Percentiles rank a stretch among this genome's conserved stretches.
Evolutionary conservation across 2,888 invertebrate species (phyloP).

Genomic region (Heliothis peltigera): DNA sequence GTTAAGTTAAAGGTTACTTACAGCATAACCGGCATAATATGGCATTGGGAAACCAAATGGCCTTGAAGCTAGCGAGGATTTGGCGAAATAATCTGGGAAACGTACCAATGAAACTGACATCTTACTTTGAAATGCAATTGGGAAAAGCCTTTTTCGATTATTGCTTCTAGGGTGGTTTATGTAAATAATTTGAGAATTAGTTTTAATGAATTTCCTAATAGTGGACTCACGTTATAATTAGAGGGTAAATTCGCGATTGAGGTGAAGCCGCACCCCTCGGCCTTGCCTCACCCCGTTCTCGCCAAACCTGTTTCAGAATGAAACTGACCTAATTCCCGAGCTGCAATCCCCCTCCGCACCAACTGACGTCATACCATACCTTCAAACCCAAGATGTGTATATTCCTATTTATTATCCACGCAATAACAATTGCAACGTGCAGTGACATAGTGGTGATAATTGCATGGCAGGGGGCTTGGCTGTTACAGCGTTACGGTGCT

Average conservation of each 20-base stretch:
- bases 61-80: background rate
- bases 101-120: background rate
- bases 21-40: background rate
- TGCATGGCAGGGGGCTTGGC: constrained; percentile 35
- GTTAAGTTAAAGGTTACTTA: too few relatives aligned
- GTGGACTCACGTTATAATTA: constrained; percentile 68
- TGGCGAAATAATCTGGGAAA: background rate
- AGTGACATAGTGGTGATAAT: constrained; percentile 54
- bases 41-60: background rate
- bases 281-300: constrained; percentile 68
- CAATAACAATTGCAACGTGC: constrained; percentile 52
- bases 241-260: constrained; percentile 76
- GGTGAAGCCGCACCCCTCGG: constrained; percentile 63
- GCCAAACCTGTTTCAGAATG: constrained; percentile 91
- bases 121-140: background rate
- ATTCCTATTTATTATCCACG: constrained; percentile 67
- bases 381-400: constrained; percentile 69
- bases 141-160: background rate
- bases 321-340: constrained; percentile 90
- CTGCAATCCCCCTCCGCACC: constrained; percentile 85
- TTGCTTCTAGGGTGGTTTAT: background rate
- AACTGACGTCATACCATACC: constrained; percentile 90
- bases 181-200: background rate
- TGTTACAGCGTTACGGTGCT: constrained; percentile 67
- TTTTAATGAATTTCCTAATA: constrained; percentile 5